Evolutionary conservation across 2,797 vertebrate species (phyloP).

Genomic region (Ctenosaura bakeri): DNA sequence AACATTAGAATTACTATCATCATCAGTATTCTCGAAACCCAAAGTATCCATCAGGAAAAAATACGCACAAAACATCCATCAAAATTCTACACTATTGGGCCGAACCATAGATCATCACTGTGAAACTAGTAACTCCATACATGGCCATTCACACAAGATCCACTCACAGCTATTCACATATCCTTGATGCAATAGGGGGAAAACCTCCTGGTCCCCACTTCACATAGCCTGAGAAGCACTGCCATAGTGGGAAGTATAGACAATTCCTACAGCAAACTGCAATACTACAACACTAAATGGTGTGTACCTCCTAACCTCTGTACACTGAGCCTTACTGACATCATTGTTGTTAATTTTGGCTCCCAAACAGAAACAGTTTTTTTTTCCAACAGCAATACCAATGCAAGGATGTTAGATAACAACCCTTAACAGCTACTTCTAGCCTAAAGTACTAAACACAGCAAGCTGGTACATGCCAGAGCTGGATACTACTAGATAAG

Average conservation of each 20-base stretch:
- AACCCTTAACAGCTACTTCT: conserved; percentile 12
- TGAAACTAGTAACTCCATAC: background rate
- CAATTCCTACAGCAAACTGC: background rate
- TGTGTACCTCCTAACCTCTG: background rate
- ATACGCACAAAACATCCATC: background rate
- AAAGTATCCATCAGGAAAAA: background rate
- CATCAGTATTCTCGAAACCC: background rate
- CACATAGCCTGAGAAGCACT: background rate
- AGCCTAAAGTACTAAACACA: background rate
- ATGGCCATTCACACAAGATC: background rate
- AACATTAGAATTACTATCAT: no score
- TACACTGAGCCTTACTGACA: background rate
- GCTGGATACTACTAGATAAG: conserved; percentile 54
- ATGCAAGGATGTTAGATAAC: background rate
- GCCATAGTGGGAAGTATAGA: background rate
- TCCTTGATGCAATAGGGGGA: no score
- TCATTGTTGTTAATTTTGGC: background rate
- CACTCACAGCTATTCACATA: no score
- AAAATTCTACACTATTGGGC: background rate
- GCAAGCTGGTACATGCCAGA: conserved; percentile 52
- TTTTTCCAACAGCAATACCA: background rate
- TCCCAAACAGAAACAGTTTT: background rate
- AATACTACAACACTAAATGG: background rate
- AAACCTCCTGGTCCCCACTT: no score
- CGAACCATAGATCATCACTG: background rate